Conservation (phyloP, 2,113 vertebrate genomes). For the Procapra przewalskii region DNA sequence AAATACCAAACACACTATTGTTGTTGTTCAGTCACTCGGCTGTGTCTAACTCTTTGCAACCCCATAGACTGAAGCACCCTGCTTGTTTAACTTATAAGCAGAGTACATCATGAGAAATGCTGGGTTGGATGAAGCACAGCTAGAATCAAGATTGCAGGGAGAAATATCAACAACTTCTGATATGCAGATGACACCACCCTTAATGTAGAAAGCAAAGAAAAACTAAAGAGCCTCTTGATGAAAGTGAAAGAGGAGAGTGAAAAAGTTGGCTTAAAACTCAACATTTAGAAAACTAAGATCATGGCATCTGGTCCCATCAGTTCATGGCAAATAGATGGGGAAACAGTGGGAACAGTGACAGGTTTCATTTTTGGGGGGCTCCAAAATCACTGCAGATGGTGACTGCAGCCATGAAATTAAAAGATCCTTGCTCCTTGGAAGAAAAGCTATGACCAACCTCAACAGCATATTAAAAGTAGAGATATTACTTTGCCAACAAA, state of each 20-base stretch:
- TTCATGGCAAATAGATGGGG: background rate
- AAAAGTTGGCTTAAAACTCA: background rate
- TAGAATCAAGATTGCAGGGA: background rate
- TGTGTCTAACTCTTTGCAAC: background rate
- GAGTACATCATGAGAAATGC: background rate
- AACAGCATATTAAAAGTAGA: background rate
- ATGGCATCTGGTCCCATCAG: background rate
- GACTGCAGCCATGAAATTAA: background rate
- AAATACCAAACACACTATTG: background rate
- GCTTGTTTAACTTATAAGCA: background rate
- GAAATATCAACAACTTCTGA: background rate
- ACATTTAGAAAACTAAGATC: background rate
- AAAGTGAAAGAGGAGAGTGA: background rate
- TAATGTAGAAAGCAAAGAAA: background rate
- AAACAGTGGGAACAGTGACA: background rate
- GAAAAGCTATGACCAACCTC: background rate
- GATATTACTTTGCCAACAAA: background rate
- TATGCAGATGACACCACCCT: background rate
- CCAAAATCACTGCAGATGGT: background rate
- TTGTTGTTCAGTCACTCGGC: background rate
- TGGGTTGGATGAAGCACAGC: background rate
- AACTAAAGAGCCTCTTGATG: background rate
- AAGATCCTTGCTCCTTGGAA: background rate
- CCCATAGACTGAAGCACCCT: background rate
- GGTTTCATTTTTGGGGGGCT: fast-evolving